Conservation (phyloP, 2,797 vertebrate species). For the Phoxinus dragarum region DNA sequence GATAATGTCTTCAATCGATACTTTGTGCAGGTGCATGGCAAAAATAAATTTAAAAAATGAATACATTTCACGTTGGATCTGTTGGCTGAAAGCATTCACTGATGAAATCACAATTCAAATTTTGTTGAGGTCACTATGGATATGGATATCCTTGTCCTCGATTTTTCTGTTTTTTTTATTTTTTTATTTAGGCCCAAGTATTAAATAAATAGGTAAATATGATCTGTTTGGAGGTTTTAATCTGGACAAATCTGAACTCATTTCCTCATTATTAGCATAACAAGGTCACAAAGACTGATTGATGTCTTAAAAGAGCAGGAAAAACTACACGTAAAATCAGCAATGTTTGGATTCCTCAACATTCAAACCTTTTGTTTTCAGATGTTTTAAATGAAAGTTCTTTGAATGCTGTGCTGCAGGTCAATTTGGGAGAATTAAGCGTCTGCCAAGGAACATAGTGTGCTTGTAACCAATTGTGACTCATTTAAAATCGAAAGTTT, state of each 20-base stretch:
- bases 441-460: slow-evolving; percentile 3
- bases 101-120: neutral
- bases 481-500: neutral
- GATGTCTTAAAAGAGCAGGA: neutral
- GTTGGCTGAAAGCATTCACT: neutral
- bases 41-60: neutral
- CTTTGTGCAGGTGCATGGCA: neutral
- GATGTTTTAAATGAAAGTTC: neutral
- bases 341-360: neutral
- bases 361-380: neutral
- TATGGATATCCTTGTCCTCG: neutral
- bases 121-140: neutral
- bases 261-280: neutral
- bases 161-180: neutral
- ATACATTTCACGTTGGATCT: neutral
- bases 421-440: neutral
- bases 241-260: neutral
- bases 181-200: neutral
- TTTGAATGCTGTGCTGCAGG: neutral
- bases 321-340: neutral
- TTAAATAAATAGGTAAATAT: neutral
- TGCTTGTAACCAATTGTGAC: neutral
- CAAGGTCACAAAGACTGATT: neutral
- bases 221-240: neutral
- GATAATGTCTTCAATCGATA: neutral